Percentiles rank a stretch among this genome's conserved stretches.
These are phyloP conservation scores for Bothrops jararaca DNA, from an alignment of 2,113 vertebrate species.

Conservation along the genomic window DNA sequence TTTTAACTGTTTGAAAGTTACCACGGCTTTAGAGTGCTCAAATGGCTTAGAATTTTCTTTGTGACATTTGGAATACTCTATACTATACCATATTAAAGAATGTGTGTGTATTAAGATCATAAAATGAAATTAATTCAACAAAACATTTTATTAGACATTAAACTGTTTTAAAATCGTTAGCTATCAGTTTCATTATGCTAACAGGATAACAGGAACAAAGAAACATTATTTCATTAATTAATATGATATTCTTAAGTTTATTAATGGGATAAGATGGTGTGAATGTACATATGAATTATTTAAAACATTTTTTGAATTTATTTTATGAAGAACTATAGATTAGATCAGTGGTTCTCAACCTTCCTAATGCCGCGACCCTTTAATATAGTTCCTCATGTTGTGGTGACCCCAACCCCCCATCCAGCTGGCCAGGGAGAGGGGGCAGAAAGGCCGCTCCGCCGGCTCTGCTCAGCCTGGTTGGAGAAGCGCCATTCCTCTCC, in stretches of 20 bases:
- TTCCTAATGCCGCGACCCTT: no score
- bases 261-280: neutral
- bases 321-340: neutral
- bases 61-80: neutral
- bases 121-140: neutral
- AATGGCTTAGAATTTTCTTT: neutral
- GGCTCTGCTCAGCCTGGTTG: no score
- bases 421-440: no score
- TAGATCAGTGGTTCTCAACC: no score
- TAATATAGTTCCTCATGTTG: no score
- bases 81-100: neutral
- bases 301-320: neutral
- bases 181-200: neutral
- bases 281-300: neutral
- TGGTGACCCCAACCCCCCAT: no score
- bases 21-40: neutral
- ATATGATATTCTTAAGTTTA: neutral
- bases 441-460: no score
- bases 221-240: neutral
- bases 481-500: no score
- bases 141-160: neutral
- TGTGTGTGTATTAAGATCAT: neutral
- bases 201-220: neutral
- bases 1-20: neutral
- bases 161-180: neutral